A percentile compares a stretch with the other conserved stretches of the same genome.
Evolutionary conservation across 2,888 invertebrate species (phyloP).

Genomic region (Trichopria drosophilae): DNA sequence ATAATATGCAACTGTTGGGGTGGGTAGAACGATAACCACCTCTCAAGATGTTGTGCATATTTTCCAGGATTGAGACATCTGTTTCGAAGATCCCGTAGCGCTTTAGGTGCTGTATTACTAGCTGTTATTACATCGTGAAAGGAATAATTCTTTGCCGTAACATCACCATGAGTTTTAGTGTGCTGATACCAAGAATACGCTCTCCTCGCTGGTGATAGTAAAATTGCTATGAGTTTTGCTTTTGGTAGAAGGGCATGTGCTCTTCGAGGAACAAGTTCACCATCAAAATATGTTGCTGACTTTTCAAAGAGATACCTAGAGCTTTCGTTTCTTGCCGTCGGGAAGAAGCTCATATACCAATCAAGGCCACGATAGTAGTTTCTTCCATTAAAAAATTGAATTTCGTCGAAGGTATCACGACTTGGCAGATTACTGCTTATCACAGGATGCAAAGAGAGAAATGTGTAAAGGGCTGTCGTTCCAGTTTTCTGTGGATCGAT

Average conservation of each 20-base stretch:
- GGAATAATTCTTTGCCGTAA: constrained; percentile 86
- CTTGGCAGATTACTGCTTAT: constrained; percentile 87
- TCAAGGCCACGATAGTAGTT: constrained; percentile 95
- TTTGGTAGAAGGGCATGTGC: constrained; percentile 88
- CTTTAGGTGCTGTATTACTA: constrained; percentile 85
- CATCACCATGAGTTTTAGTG: constrained; percentile 88
- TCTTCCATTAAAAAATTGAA: constrained; percentile 98
- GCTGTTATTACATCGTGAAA: constrained; percentile 93
- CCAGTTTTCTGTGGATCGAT: constrained; percentile 99
- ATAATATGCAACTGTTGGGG: constrained; percentile 88
- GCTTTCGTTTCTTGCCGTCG: constrained; percentile 71
- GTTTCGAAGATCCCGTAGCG: constrained; percentile 77
- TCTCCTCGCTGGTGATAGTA: constrained; percentile 85
- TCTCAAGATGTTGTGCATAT: constrained; percentile 93
- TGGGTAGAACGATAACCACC: constrained; percentile 92
- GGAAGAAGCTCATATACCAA: constrained; percentile 94
- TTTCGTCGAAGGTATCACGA: constrained; percentile 94
- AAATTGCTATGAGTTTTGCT: constrained; percentile 85
- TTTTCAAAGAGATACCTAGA: constrained; percentile 89
- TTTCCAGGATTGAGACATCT: constrained; percentile 94
- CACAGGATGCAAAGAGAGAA: constrained; percentile 92
- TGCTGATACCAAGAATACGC: constrained; percentile 99
- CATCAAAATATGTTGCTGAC: constrained; percentile 98
- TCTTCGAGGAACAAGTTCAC: constrained; percentile 85
- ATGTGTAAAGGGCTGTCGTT: constrained; percentile 95